Evolutionary conservation across 2,888 invertebrate species (phyloP), one percentile per base, ranked within the genome.

Genomic region (Notodonta dromedarius): DNA sequence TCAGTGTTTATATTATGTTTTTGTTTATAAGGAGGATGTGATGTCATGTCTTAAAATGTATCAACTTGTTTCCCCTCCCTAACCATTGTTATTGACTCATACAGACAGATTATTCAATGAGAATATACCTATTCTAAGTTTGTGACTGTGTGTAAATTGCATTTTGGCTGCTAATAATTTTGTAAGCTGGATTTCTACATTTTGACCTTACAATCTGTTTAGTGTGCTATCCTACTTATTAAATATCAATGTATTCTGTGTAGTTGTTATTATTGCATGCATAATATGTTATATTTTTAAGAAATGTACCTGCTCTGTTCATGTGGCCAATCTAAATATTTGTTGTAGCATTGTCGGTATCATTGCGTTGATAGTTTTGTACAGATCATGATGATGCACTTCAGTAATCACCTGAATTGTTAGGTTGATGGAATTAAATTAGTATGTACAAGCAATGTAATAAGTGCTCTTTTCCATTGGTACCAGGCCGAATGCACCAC

Each of bases 401-500:
- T 24, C 35, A 35, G 35, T 35, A 35, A 4, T 35, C 7, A 35
- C 42, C 11, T 11, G 42, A 11, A 42, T 11, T 8, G 42, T 4
- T 42, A 11, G 11, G 11, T 4, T 11, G 42, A 9, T 9, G 14
- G 7, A 5, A 5, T 4, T 51, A 9, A 24, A 51, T 7, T 24
- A 4, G 24, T 51, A 11, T 9, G 7, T 14, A 4, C 7, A 9
- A 24, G 14, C 12, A 35, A 16, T 2, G 35, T 56, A 32, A 62
- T 39, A 52, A 11, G 5, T n/a, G 2, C 32, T 50, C 56, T 57
- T 54, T 57, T 54, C 51, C 39, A 44, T 44, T 44, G 56, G n/a
- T 44, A 39, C 2, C 80, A 94, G 95, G 95, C 74, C 95, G 96
- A 70, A 97, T 97, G 97, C 97, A 96, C 87, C 97, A 97, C 88